phyloP scores from a whole-genome alignment of 2,113 vertebrate genomes.

The Struthidea cinerea region DNA sequence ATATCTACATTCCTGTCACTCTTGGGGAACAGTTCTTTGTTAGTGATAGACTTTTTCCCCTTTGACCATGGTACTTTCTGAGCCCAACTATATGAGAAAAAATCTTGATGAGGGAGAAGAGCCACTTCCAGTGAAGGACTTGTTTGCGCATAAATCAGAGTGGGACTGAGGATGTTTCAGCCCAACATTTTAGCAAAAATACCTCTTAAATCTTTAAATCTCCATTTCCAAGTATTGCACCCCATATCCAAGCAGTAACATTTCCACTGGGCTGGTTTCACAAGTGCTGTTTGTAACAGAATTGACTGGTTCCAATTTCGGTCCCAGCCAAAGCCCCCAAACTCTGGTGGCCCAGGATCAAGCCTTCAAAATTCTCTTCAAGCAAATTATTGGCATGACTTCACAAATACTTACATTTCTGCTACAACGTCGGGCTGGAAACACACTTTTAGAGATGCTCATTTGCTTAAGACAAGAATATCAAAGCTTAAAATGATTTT shows the following conservation, averaged over 20 bases:
- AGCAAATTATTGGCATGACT: background rate
- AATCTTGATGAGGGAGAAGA: background rate
- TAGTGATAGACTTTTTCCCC: background rate
- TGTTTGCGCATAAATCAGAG: background rate
- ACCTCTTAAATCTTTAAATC: background rate
- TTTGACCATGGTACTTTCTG: background rate
- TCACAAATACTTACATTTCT: background rate
- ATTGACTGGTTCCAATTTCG: background rate
- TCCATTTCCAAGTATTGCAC: background rate
- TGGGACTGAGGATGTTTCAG: background rate
- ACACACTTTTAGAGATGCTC: background rate
- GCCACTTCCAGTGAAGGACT: background rate
- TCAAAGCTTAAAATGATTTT: background rate
- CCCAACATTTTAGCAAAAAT: background rate
- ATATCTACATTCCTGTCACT: background rate
- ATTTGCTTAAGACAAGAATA: background rate
- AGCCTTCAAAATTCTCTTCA: background rate
- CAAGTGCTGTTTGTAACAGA: background rate
- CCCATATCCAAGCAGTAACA: background rate
- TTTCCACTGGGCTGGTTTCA: background rate
- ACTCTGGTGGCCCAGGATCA: background rate
- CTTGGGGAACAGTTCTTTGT: background rate
- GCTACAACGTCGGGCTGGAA: background rate
- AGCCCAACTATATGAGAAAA: background rate
- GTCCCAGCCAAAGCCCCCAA: background rate